Conservation (phyloP, 2,113 vertebrate species). For the Microcebus murinus region DNA sequence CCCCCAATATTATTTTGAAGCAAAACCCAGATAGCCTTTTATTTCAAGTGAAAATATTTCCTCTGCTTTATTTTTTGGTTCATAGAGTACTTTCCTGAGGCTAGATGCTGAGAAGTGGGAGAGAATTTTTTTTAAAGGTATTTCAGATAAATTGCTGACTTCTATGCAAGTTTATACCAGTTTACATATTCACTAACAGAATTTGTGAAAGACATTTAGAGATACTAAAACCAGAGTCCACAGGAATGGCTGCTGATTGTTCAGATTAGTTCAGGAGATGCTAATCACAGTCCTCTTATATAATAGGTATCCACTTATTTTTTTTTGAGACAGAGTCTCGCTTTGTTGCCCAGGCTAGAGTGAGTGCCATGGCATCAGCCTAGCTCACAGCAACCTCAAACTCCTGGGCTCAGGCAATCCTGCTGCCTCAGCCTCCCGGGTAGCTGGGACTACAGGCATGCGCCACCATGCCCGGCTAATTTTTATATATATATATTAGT, state of each 20-base stretch:
- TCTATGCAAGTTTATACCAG: neutral
- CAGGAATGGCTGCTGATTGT: neutral
- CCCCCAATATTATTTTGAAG: neutral
- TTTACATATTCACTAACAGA: neutral
- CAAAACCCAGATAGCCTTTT: neutral
- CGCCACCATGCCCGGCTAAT: too few relatives aligned
- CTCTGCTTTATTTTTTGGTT: constrained; percentile 7
- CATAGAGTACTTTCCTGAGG: neutral
- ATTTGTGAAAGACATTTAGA: neutral
- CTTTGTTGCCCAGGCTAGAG: too few relatives aligned
- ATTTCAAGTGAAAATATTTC: neutral
- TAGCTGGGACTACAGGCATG: too few relatives aligned
- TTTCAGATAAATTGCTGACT: constrained; percentile 1
- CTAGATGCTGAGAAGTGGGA: neutral
- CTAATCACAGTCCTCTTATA: neutral
- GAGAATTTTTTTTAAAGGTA: neutral
- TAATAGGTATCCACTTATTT: neutral
- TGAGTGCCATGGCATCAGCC: too few relatives aligned
- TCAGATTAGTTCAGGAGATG: neutral
- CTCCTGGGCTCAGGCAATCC: too few relatives aligned
- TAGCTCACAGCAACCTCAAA: too few relatives aligned
- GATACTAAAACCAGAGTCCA: neutral
- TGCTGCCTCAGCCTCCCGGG: too few relatives aligned
- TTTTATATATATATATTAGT: too few relatives aligned
- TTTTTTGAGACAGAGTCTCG: too few relatives aligned